These are phyloP conservation scores for Zoanthus sansibaricus DNA, from an alignment of 92 coral and sea anemone species.

Conservation along the genomic window DNA sequence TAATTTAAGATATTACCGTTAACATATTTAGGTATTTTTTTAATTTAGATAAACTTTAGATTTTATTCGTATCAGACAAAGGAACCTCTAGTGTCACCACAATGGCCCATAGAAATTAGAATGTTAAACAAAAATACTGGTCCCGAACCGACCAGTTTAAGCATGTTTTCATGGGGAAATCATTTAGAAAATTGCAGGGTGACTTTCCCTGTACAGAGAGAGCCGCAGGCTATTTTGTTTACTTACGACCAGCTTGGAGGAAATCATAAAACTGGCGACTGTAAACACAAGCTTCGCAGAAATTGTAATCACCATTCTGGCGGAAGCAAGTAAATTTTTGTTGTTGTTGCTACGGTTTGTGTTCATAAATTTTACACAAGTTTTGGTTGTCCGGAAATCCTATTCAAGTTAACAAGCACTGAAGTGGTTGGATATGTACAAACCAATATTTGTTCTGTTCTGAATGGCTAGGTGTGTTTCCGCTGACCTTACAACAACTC, in stretches of 20 bases:
- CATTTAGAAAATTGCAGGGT: neutral
- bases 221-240: constrained; percentile 43
- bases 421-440: constrained; percentile 51
- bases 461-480: constrained; percentile 60
- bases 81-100: neutral
- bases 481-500: constrained; percentile 82
- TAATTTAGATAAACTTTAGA: constrained; percentile 16
- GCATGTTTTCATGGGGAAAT: neutral
- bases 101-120: constrained; percentile 23
- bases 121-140: constrained; percentile 21
- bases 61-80: constrained; percentile 15
- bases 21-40: neutral
- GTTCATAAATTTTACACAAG: constrained; percentile 36
- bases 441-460: constrained; percentile 72
- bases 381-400: constrained; percentile 74
- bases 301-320: constrained; percentile 36
- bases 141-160: constrained; percentile 5
- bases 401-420: constrained; percentile 62
- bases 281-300: constrained; percentile 35
- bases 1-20: neutral
- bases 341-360: constrained; percentile 32
- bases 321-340: constrained; percentile 48
- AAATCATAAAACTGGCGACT: constrained; percentile 17
- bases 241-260: constrained; percentile 28
- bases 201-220: neutral